Conservation (phyloP, 2,888 invertebrate species). For the Heliconius aoede region DNA sequence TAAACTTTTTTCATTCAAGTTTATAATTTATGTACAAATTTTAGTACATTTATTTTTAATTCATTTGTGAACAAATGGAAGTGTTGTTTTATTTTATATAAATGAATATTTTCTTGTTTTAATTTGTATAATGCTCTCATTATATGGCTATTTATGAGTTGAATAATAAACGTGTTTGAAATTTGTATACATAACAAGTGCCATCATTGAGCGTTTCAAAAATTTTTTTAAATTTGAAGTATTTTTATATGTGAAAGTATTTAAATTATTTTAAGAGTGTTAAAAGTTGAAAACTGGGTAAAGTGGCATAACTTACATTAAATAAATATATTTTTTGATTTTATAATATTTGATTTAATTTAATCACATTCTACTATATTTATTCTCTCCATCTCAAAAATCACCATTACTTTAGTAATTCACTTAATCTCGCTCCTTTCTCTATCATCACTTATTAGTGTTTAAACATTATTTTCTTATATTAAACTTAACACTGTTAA, state of each 20-base stretch:
- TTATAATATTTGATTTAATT: background rate
- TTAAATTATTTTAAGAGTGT: slow-evolving; percentile 11
- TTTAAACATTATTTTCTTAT: too few species aligned
- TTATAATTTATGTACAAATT: too few species aligned
- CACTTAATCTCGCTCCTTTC: too few species aligned
- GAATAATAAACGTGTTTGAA: background rate
- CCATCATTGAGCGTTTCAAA: slow-evolving; percentile 28
- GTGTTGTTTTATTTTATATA: background rate
- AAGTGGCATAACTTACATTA: background rate
- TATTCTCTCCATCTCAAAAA: too few species aligned
- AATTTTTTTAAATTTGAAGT: slow-evolving; percentile 6
- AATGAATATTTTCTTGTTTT: background rate
- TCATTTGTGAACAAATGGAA: background rate
- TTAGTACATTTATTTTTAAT: background rate
- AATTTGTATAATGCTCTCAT: background rate
- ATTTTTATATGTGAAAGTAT: slow-evolving; percentile 4
- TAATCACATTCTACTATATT: too few species aligned
- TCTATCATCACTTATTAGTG: too few species aligned
- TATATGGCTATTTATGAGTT: background rate
- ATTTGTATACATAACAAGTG: slow-evolving; percentile 11
- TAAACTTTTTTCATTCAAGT: background rate
- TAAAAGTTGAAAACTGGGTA: background rate
- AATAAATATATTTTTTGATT: background rate
- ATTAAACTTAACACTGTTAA: too few species aligned
- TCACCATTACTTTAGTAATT: too few species aligned